These are phyloP conservation scores for Dicerorhinus sumatrensis DNA, from an alignment of 2,113 vertebrate genomes.

Conservation along the genomic window DNA sequence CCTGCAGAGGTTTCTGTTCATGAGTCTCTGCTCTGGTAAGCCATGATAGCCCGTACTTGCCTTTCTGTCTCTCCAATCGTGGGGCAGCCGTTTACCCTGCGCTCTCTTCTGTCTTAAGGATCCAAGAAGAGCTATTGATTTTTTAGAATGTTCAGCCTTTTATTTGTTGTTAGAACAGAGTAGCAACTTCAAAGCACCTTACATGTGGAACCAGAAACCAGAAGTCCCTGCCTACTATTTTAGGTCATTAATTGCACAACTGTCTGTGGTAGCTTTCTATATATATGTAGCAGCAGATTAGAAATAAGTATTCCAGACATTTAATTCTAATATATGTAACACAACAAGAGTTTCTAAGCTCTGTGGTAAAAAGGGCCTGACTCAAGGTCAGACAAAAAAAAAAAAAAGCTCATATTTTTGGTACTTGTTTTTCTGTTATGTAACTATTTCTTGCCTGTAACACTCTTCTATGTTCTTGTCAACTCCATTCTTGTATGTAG, in stretches of 20 bases:
- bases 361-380: not conserved
- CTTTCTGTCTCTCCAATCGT: not conserved
- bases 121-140: not conserved
- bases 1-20: not conserved
- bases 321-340: not conserved
- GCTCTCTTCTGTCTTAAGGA: not conserved
- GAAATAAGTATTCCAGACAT: not conserved
- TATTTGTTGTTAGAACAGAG: not conserved
- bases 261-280: not conserved
- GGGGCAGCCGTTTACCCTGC: not conserved
- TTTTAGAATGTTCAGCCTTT: not conserved
- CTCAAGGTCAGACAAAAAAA: not conserved
- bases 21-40: not conserved
- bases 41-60: not conserved
- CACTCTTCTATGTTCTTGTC: slow-evolving; percentile 57
- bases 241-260: not conserved
- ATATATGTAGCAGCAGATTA: not conserved
- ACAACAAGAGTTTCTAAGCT: not conserved
- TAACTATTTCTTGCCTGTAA: slow-evolving; percentile 54
- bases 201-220: not conserved
- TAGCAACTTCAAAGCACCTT: not conserved
- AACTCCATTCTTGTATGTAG: slow-evolving; percentile 55
- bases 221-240: not conserved
- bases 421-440: slow-evolving; percentile 49
- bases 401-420: not conserved